Conservation (phyloP, 1,140 invertebrate genomes). For the Diachasma alloeum region DNA sequence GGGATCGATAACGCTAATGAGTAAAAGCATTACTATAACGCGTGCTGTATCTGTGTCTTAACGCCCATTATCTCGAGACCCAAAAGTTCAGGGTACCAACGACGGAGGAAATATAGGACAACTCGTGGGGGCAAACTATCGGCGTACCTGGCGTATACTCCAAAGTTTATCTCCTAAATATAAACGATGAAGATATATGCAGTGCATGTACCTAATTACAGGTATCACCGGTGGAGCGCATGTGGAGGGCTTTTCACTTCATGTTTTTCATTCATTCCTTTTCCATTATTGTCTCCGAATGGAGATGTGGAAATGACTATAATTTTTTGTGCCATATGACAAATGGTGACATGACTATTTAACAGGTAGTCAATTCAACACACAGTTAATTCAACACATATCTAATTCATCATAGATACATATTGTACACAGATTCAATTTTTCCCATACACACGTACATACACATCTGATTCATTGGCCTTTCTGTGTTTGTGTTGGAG, state of each 20-base stretch:
- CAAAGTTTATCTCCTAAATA: not conserved
- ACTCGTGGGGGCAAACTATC: not conserved
- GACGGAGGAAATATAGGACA: not conserved
- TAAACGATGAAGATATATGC: not conserved
- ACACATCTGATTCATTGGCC: too few species aligned
- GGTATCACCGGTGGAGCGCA: not conserved
- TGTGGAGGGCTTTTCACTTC: not conserved
- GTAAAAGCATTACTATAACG: constrained; percentile 19
- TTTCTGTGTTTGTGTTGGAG: too few species aligned
- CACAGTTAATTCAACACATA: too few species aligned
- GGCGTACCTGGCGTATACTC: not conserved
- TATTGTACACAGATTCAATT: too few species aligned
- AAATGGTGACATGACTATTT: too few species aligned
- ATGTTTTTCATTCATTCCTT: not conserved
- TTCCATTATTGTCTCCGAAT: too few species aligned
- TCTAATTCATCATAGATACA: too few species aligned
- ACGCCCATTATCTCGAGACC: constrained; percentile 2
- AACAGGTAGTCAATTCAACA: too few species aligned
- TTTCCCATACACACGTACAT: too few species aligned
- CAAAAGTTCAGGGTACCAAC: not conserved
- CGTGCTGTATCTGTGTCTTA: constrained; percentile 20
- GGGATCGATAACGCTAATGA: constrained; percentile 27
- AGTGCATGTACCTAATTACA: not conserved
- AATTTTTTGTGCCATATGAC: too few species aligned
- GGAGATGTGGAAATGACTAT: too few species aligned